A percentile compares a stretch with the other conserved stretches of the same genome.
Evolutionary conservation across 2,888 invertebrate species (phyloP).

Genomic region (Prostheceraeus crozeri): DNA sequence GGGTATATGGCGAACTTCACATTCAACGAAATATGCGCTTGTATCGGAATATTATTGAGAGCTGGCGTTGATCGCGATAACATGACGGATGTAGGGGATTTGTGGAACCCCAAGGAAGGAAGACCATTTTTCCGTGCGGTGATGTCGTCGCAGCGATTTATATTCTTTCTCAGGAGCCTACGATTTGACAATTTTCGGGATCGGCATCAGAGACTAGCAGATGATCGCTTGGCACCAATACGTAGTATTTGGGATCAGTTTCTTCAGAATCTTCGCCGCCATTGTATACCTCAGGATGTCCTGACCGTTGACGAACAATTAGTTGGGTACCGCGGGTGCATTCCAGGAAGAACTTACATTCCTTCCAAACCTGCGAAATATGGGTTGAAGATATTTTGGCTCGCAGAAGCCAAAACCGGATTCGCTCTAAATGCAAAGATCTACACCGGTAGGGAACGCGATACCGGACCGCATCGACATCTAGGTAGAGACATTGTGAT

Average conservation of each 20-base stretch:
- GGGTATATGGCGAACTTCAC: too few species aligned
- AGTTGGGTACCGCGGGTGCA: not conserved
- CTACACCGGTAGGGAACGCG: slow-evolving; percentile 12
- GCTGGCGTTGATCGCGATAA: too few species aligned
- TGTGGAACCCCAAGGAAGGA: too few species aligned
- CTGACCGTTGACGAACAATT: slow-evolving; percentile 13
- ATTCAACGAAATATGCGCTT: too few species aligned
- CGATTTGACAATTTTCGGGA: too few species aligned
- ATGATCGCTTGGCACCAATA: too few species aligned
- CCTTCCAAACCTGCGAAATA: slow-evolving; percentile 16
- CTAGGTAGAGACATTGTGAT: slow-evolving; percentile 18
- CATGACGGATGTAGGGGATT: too few species aligned
- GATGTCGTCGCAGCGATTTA: too few species aligned
- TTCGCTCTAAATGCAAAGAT: slow-evolving; percentile 1
- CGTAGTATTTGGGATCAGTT: slow-evolving; percentile 7
- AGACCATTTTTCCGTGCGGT: too few species aligned
- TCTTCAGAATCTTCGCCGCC: not conserved
- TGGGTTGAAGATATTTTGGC: slow-evolving; percentile 20
- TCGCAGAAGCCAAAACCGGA: not conserved
- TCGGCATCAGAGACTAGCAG: too few species aligned
- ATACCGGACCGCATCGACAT: slow-evolving; percentile 1
- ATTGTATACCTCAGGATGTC: not conserved
- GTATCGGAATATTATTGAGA: too few species aligned
- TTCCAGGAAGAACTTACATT: slow-evolving; percentile 14
- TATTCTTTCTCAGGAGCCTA: too few species aligned